A percentile compares a stretch with the other conserved stretches of the same genome.
Evolutionary conservation across 2,797 vertebrate genomes (phyloP).

Genomic region (Crocidura indochinensis): DNA sequence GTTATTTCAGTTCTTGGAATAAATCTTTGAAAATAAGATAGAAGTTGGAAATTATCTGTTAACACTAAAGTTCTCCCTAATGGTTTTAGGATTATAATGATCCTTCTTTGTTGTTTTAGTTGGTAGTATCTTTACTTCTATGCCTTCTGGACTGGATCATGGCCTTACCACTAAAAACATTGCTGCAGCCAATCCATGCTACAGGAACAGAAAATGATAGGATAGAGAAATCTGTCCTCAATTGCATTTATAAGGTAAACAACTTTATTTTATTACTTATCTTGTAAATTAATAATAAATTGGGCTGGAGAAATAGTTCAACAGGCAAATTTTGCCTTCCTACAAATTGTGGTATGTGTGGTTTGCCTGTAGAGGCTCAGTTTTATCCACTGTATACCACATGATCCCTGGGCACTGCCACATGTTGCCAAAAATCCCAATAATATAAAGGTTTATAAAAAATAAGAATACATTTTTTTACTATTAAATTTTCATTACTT

Average conservation of each 20-base stretch:
- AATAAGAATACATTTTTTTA: slow-evolving; percentile 59
- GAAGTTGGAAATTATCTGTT: slow-evolving; percentile 67
- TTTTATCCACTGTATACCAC: too few species aligned
- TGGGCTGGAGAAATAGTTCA: too few species aligned
- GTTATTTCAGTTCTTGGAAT: slow-evolving; percentile 50
- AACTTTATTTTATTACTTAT: slow-evolving; percentile 65
- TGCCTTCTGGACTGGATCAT: slow-evolving; percentile 99
- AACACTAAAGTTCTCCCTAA: slow-evolving; percentile 73
- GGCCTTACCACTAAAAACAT: slow-evolving; percentile 96
- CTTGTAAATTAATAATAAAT: background rate
- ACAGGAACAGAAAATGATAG: slow-evolving; percentile 94
- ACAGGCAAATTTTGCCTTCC: too few species aligned
- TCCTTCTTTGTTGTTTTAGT: slow-evolving; percentile 89
- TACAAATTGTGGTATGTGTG: too few species aligned
- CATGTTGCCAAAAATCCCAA: too few species aligned
- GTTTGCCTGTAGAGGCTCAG: too few species aligned
- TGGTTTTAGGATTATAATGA: slow-evolving; percentile 73
- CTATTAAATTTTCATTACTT: slow-evolving; percentile 72
- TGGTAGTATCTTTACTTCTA: slow-evolving; percentile 98
- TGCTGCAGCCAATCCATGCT: slow-evolving; percentile 95
- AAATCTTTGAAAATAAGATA: slow-evolving; percentile 69
- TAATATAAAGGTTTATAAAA: slow-evolving; percentile 10
- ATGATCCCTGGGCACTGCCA: too few species aligned
- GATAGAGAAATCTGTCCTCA: slow-evolving; percentile 96
- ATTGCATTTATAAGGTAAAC: slow-evolving; percentile 97